A percentile compares a stretch with the other conserved stretches of the same genome.
Evolutionary conservation across 2,888 invertebrate species (phyloP).

Genomic region (Geotrupes spiniger): DNA sequence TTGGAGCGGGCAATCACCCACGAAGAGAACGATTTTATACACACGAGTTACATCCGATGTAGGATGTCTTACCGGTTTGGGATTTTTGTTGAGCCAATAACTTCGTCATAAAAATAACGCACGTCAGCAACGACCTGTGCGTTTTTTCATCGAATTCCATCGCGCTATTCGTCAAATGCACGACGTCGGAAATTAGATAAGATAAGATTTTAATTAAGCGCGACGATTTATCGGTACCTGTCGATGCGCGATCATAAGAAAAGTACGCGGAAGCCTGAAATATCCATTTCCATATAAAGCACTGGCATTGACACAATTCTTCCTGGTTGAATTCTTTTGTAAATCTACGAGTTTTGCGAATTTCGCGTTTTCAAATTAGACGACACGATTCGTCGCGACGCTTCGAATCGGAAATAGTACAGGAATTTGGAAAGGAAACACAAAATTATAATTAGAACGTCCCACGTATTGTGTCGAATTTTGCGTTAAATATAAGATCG

Average conservation of each 20-base stretch:
- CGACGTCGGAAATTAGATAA: neutral
- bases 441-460: constrained; percentile 16
- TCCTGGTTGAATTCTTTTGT: constrained; percentile 37
- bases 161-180: no score
- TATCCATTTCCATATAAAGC: constrained; percentile 2
- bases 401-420: constrained; percentile 16
- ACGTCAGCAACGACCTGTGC: no score
- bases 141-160: neutral
- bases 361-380: no score
- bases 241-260: constrained; percentile 1
- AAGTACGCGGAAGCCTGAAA: neutral
- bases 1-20: constrained; percentile 35
- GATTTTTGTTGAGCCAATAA: constrained; percentile 13
- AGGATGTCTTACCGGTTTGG: constrained; percentile 22
- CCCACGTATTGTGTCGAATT: no score
- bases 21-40: constrained; percentile 14
- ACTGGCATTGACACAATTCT: constrained; percentile 45
- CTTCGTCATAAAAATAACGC: constrained; percentile 3
- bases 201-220: neutral
- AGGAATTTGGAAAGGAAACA: constrained; percentile 22
- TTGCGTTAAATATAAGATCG: neutral
- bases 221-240: neutral
- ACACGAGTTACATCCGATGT: constrained; percentile 10
- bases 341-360: neutral
- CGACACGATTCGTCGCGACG: no score